Evolutionary conservation across 2,888 invertebrate genomes (phyloP), one percentile per base, ranked within the genome.

Genomic region (Diaperis boleti): DNA sequence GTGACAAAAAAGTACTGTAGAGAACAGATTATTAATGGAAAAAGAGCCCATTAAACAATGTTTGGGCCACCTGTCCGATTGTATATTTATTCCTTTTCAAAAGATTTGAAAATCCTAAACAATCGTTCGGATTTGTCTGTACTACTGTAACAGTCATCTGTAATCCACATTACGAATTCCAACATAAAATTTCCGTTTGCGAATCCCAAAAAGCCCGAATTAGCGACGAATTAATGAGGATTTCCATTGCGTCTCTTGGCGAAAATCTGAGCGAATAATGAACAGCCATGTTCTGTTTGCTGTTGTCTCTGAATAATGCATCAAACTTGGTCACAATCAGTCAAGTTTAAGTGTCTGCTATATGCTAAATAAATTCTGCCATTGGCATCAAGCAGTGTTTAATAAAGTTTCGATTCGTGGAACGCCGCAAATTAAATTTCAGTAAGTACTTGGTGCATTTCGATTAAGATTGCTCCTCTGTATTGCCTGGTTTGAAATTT

Each of bases 311-410:
- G 41, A 54, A 54, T 54, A 54, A 54, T 54, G 41, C 54, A 54
- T 54, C 42, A 31, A 54, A 54, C 17, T 54, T 54, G 14, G 39
- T 11, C 11, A 41, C 37, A 54, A 54, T 29, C 26, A 54, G 54
- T 31, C 5, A 42, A 54, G 54, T 39, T 41, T n/a, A 54, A 54
- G 54, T 54, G 39, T 26, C n/a, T 11, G 14, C 14, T 8, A 37
- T 52, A 39, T 26, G 45, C 22, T 17, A 22, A 10, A 20, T 52
- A 39, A 52, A 52, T 54, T 54, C 39, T 31, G 54, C 39, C 42
- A 54, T 54, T 54, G 41, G 42, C 54, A 42, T 31, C 54, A 29
- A 54, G 33, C 26, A 26, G 10, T 41, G 54, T 42, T 54, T 14
- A 22, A 35, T 20, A 15, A 42, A 54, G 54, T 54, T 52, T 49